phyloP scores from a whole-genome alignment of 1,140 invertebrate species.

The Magallana gigas region DNA sequence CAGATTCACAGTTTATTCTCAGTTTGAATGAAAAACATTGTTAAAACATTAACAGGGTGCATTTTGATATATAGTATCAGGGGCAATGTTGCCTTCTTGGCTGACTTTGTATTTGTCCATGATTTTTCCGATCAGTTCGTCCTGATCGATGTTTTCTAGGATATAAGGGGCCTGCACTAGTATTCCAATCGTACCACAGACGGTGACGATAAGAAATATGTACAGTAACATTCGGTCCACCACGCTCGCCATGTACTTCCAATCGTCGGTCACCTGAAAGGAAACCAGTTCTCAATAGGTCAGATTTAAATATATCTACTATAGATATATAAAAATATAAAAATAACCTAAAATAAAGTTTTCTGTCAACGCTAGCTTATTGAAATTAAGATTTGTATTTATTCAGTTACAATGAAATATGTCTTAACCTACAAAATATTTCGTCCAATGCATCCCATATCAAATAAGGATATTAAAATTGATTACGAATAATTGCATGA shows the following conservation, averaged over 20 bases:
- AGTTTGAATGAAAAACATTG: not conserved
- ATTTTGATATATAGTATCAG: not conserved
- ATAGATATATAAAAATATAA: too few relatives aligned
- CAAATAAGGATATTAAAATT: too few relatives aligned
- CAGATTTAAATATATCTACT: not conserved
- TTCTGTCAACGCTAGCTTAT: too few relatives aligned
- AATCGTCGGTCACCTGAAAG: constrained; percentile 84
- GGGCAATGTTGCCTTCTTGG: not conserved
- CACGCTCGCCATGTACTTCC: constrained; percentile 99
- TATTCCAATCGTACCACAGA: constrained; percentile 94
- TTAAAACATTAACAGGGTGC: not conserved
- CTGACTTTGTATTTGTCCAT: constrained; percentile 41
- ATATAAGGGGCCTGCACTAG: constrained; percentile 99
- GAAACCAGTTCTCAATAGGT: not conserved
- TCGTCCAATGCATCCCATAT: too few relatives aligned
- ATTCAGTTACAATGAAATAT: too few relatives aligned
- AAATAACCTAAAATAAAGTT: too few relatives aligned
- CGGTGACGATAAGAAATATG: constrained; percentile 98
- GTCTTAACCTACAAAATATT: too few relatives aligned
- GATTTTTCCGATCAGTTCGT: constrained; percentile 66
- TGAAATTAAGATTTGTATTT: too few relatives aligned
- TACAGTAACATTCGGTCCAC: constrained; percentile 98
- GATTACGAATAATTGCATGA: too few relatives aligned
- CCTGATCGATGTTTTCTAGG: constrained; percentile 86
- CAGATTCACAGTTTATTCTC: not conserved